Percentiles rank a stretch among this genome's conserved stretches.
phyloP scores from a whole-genome alignment of 1,140 invertebrate species.

The Lordiphosa stackelbergi region DNA sequence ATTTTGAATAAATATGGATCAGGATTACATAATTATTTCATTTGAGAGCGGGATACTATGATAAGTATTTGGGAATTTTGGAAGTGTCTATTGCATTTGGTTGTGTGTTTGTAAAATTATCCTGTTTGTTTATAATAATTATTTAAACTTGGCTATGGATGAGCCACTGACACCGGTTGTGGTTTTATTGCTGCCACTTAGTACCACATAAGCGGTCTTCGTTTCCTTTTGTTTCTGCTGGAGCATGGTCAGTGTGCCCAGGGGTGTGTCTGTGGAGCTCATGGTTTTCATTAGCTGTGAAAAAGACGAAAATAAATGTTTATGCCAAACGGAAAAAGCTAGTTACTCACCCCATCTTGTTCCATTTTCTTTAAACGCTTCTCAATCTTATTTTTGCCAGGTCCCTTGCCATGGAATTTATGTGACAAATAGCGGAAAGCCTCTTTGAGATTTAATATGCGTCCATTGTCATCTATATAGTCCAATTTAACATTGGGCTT shows the following conservation, averaged over 20 bases:
- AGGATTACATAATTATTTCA: slow-evolving; percentile 55
- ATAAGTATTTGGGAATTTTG: slow-evolving; percentile 46
- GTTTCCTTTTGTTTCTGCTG: slow-evolving; percentile 98
- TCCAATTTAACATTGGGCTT: slow-evolving; percentile 97
- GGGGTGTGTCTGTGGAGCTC: slow-evolving; percentile 98
- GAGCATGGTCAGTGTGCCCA: slow-evolving; percentile 94
- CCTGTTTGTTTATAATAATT: slow-evolving; percentile 13
- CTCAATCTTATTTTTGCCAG: slow-evolving; percentile 98
- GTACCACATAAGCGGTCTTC: slow-evolving; percentile 94
- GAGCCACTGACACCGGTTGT: slow-evolving; percentile 45
- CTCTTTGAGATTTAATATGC: slow-evolving; percentile 93
- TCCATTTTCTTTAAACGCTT: slow-evolving; percentile 97
- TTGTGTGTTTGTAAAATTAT: slow-evolving; percentile 41
- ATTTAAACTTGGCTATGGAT: slow-evolving; percentile 76
- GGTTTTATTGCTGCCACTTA: slow-evolving; percentile 89
- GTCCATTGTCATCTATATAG: slow-evolving; percentile 97
- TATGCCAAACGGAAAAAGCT: too few relatives aligned
- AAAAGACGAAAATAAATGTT: slow-evolving; percentile 77
- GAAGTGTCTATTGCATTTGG: slow-evolving; percentile 72
- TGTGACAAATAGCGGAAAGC: slow-evolving; percentile 97
- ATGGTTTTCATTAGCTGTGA: slow-evolving; percentile 96
- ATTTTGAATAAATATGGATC: slow-evolving; percentile 59
- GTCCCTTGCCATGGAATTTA: slow-evolving; percentile 99
- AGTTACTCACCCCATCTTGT: slow-evolving; percentile 86
- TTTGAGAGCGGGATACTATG: slow-evolving; percentile 13